These are phyloP conservation scores for Imbricaverruca yamaguchii DNA, from an alignment of 2,888 invertebrate species.

Conservation along the genomic window DNA sequence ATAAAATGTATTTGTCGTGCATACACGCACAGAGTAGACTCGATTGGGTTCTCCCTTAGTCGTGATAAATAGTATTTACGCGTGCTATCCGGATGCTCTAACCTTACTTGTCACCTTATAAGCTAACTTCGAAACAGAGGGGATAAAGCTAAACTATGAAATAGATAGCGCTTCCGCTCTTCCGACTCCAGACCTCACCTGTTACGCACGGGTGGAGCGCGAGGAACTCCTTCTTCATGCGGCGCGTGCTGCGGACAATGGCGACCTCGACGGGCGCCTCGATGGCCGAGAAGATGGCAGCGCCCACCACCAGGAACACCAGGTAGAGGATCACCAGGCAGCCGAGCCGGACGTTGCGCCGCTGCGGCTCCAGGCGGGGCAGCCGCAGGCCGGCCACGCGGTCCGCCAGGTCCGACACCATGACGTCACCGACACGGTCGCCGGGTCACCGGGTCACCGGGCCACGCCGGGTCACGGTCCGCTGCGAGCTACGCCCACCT, in stretches of 20 bases:
- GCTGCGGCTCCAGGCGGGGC: not conserved
- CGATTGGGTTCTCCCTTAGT: too few relatives aligned
- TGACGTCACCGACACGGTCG: not conserved
- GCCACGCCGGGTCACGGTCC: too few relatives aligned
- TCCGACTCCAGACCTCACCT: slow-evolving; percentile 46
- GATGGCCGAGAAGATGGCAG: slow-evolving; percentile 68
- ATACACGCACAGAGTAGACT: too few relatives aligned
- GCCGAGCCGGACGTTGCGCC: not conserved
- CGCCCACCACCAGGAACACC: slow-evolving; percentile 60
- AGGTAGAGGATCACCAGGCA: slow-evolving; percentile 43
- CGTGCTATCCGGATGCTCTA: too few relatives aligned
- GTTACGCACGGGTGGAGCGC: slow-evolving; percentile 54
- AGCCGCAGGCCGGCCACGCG: not conserved
- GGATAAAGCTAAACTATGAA: too few relatives aligned
- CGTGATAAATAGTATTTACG: too few relatives aligned
- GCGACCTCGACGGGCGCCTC: slow-evolving; percentile 62
- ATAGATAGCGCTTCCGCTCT: too few relatives aligned
- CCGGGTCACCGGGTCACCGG: too few relatives aligned
- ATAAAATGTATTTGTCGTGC: too few relatives aligned
- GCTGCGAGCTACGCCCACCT: too few relatives aligned
- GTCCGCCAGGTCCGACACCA: not conserved
- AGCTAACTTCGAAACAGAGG: too few relatives aligned
- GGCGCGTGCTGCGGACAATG: slow-evolving; percentile 50
- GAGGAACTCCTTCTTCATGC: slow-evolving; percentile 54
- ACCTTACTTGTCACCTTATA: too few relatives aligned